These are phyloP conservation scores for Intellagama lesueurii DNA, from an alignment of 2,797 vertebrate species.

Conservation along the genomic window DNA sequence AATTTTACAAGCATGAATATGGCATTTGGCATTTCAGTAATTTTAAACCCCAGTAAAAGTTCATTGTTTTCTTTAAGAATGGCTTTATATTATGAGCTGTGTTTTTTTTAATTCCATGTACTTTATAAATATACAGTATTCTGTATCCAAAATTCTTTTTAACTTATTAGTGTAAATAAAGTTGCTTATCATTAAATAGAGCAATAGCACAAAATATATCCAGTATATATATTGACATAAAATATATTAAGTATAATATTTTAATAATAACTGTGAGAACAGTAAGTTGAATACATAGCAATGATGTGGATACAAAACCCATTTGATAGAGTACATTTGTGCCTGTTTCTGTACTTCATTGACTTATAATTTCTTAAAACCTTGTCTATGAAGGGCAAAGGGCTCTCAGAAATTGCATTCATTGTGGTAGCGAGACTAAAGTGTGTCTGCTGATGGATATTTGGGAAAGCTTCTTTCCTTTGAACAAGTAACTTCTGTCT, in stretches of 20 bases:
- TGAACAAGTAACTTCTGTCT: background rate
- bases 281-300: conserved; percentile 67
- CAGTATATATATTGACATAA: background rate
- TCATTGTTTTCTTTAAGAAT: conserved; percentile 76
- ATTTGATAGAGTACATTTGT: background rate
- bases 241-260: conserved; percentile 3
- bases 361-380: background rate
- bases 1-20: conserved; percentile 80
- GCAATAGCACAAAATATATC: conserved; percentile 54
- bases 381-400: background rate
- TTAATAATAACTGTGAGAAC: conserved; percentile 49
- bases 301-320: conserved; percentile 26
- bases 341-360: background rate
- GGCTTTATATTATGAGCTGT: conserved; percentile 80
- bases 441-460: background rate
- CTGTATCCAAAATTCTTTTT: conserved; percentile 73
- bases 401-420: background rate
- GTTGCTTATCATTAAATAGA: conserved; percentile 57
- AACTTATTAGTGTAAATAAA: conserved; percentile 67
- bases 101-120: conserved; percentile 72
- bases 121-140: conserved; percentile 70
- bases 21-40: conserved; percentile 73
- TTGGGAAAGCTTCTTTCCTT: background rate
- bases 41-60: conserved; percentile 76
- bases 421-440: too few species aligned